Conservation (phyloP, 2,113 vertebrate genomes). For the Brienomyrus longianalis region DNA sequence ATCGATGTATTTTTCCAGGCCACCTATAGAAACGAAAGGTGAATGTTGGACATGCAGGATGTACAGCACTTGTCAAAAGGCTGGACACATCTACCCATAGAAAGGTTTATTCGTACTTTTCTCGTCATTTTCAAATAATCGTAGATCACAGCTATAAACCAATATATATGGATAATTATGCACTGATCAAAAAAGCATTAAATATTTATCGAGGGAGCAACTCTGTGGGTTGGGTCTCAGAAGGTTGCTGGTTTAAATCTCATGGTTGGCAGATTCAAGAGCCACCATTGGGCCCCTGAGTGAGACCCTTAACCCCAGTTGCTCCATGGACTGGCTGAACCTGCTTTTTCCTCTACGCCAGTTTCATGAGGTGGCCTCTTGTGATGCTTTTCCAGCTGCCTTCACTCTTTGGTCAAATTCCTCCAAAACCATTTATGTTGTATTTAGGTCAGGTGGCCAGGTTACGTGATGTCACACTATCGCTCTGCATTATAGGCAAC, state of each 20-base stretch:
- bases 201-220: not conserved
- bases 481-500: not conserved
- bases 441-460: not conserved
- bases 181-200: not conserved
- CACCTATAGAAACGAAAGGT: conserved; percentile 39
- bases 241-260: not conserved
- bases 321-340: not conserved
- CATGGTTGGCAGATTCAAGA: not conserved
- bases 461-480: not conserved
- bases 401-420: not conserved
- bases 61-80: not conserved
- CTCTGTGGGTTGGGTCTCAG: not conserved
- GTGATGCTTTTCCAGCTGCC: not conserved
- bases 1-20: conserved; percentile 53
- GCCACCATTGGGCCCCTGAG: not conserved
- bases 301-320: not conserved
- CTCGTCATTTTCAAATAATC: not conserved
- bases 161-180: not conserved
- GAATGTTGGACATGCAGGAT: not conserved
- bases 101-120: not conserved
- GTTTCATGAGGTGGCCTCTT: not conserved
- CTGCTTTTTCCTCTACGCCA: not conserved
- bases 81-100: not conserved
- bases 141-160: not conserved
- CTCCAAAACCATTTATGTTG: not conserved